These are phyloP conservation scores for Andrena bucephala DNA, from an alignment of 2,888 invertebrate species.

Conservation along the genomic window DNA sequence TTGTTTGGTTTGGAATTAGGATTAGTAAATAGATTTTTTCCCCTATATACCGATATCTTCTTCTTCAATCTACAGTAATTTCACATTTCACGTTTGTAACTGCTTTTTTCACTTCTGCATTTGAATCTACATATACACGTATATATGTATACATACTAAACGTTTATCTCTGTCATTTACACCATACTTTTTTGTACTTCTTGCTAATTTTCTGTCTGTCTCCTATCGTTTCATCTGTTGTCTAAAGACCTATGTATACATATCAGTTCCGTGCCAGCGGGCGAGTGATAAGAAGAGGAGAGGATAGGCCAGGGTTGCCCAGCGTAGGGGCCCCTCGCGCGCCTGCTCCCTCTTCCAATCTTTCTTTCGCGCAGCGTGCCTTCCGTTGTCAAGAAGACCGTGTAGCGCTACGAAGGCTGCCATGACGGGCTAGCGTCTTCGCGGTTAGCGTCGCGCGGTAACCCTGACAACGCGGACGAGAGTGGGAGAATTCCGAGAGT, in stretches of 20 bases:
- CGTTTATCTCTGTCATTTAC: constrained; percentile 22
- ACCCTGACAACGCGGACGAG: no score
- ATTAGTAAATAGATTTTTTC: constrained; percentile 82
- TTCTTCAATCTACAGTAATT: constrained; percentile 55
- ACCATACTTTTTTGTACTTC: constrained; percentile 23
- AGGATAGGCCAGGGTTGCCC: no score
- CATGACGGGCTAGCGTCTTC: no score
- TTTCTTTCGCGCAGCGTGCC: no score
- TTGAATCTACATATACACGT: constrained; percentile 14
- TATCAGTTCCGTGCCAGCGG: no score
- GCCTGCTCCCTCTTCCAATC: no score
- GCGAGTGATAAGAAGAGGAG: no score
- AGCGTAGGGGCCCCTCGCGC: no score
- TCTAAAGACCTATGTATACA: background rate
- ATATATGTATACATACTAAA: constrained; percentile 35
- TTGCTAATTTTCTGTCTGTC: constrained; percentile 45
- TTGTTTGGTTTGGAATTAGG: constrained; percentile 83
- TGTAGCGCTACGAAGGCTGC: no score
- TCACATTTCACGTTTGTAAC: constrained; percentile 44
- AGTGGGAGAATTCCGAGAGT: no score
- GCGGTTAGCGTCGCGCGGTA: no score
- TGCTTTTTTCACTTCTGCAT: constrained; percentile 33
- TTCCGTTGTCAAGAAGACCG: no score
- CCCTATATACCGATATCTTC: constrained; percentile 59
- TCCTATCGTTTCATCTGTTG: constrained; percentile 36